Evolutionary conservation across 2,113 vertebrate genomes (phyloP), one percentile per base, ranked within the genome.

Genomic region (Bucco capensis): DNA sequence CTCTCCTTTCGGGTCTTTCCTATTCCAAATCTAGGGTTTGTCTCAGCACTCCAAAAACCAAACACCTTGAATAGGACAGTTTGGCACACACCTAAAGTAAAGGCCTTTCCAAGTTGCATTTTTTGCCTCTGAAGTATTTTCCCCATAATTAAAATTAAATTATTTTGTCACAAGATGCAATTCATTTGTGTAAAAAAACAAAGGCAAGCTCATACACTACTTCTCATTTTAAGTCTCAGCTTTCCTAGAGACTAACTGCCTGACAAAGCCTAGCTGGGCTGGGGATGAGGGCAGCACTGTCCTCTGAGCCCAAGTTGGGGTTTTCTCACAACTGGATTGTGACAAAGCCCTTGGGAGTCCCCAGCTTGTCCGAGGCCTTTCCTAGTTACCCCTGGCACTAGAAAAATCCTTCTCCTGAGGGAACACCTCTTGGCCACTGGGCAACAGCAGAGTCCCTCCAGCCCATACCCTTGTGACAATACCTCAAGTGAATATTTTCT

Each of bases 121-220:
- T 88, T 40, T 91, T 74, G 57, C 58, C 77, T 85, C 93, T 94
- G 83, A 94, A 93, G 93, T 57, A 35, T 79, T 92, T 84, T 54
- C 78, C 47, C 71, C 58, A 17, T 85, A 92, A 94, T 79, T 89
- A 77, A 69, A 90, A 95, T 77, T 61, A 92, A 69, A 4, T 89
- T 89, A 88, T 75, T 91, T 83, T 74, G 66, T 92, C 95, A 89
- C 54, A 82, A 79, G 86, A 92, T 76, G 42, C 86, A 95, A 95
- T 78, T 84, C 74, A 53, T 93, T 86, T 90, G 70, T 47, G 46
- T 65, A 88, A 76, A 78, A 66, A 83, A 19, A 6, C 76, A 77
- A 75, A 81, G 65, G 35, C 79, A 89, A 82, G 46, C 56, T 58
- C 85, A 22, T 23, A 21, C 33, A 17, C 62, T 61, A 72, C 69